Evolutionary conservation across 2,888 invertebrate genomes (phyloP).

Genomic region (Hydraecia micacea): DNA sequence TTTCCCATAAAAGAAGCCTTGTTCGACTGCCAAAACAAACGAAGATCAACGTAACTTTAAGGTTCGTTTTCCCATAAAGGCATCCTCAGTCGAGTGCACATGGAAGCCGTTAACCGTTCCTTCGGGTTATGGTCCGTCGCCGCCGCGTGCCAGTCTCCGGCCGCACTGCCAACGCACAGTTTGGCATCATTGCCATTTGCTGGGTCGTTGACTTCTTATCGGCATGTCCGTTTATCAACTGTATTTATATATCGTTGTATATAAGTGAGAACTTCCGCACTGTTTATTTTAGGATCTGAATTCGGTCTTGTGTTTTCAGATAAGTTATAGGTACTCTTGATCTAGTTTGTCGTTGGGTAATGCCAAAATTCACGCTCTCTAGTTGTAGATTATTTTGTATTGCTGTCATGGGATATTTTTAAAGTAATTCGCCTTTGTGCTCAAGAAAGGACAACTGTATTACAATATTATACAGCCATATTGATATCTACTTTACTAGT

Average conservation of each 20-base stretch:
- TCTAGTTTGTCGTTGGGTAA: slow-evolving; percentile 4
- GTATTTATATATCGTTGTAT: slow-evolving; percentile 31
- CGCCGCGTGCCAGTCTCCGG: slow-evolving; percentile 49
- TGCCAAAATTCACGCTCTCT: background rate
- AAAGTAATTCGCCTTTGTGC: background rate
- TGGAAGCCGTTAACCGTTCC: slow-evolving; percentile 38
- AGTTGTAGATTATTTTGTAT: background rate
- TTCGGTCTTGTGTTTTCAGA: slow-evolving; percentile 21
- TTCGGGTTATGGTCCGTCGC: slow-evolving; percentile 38
- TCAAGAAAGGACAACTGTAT: background rate
- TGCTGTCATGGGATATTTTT: background rate
- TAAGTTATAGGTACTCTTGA: slow-evolving; percentile 20
- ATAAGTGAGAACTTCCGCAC: slow-evolving; percentile 43
- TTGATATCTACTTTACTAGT: background rate
- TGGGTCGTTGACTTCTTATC: slow-evolving; percentile 63
- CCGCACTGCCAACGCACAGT: slow-evolving; percentile 54
- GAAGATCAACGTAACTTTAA: background rate
- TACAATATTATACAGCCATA: background rate
- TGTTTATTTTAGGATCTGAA: slow-evolving; percentile 47
- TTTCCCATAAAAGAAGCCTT: background rate
- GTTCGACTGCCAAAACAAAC: background rate
- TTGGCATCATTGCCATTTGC: slow-evolving; percentile 58
- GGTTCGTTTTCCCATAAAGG: slow-evolving; percentile 25
- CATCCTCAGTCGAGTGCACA: slow-evolving; percentile 29
- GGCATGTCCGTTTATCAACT: slow-evolving; percentile 55